A percentile compares a stretch with the other conserved stretches of the same genome.
phyloP scores from a whole-genome alignment of 1,140 invertebrate species.

The Mizuhopecten yessoensis region DNA sequence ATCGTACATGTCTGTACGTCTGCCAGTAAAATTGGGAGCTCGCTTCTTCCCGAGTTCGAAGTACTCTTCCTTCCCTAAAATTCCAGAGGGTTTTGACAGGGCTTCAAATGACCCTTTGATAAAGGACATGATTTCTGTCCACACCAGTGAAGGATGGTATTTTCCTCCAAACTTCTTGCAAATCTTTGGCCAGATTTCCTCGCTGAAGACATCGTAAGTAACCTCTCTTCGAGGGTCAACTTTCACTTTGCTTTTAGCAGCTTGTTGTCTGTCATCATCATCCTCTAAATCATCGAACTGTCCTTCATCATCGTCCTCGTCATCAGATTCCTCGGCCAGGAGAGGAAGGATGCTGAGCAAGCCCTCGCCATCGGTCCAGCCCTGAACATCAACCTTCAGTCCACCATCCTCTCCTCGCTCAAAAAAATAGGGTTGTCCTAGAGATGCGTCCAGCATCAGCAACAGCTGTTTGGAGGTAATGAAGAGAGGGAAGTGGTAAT shows the following conservation, averaged over 20 bases:
- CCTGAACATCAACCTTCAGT: constrained; percentile 65
- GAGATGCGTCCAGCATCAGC: constrained; percentile 74
- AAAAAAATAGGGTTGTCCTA: constrained; percentile 71
- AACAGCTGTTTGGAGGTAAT: constrained; percentile 73
- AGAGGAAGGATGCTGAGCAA: constrained; percentile 69
- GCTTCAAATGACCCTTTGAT: constrained; percentile 79
- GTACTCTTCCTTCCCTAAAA: constrained; percentile 70
- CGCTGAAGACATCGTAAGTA: constrained; percentile 77
- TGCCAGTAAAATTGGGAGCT: constrained; percentile 77
- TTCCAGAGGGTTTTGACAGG: constrained; percentile 62
- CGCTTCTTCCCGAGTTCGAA: constrained; percentile 73
- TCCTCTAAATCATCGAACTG: constrained; percentile 51
- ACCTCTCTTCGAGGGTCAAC: constrained; percentile 71
- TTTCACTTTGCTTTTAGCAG: constrained; percentile 40
- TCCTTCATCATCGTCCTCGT: constrained; percentile 51
- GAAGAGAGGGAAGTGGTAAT: constrained; percentile 73
- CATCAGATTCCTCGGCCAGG: constrained; percentile 62
- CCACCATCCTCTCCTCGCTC: constrained; percentile 71
- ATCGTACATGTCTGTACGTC: constrained; percentile 70
- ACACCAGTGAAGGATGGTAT: constrained; percentile 76
- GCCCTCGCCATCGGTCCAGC: constrained; percentile 73
- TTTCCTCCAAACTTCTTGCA: constrained; percentile 67
- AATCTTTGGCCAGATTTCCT: constrained; percentile 76
- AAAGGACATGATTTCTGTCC: constrained; percentile 80
- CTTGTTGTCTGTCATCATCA: constrained; percentile 44